Percentiles rank a stretch among this genome's conserved stretches.
Evolutionary conservation across 2,113 vertebrate species (phyloP).

Genomic region (Limanda limanda): DNA sequence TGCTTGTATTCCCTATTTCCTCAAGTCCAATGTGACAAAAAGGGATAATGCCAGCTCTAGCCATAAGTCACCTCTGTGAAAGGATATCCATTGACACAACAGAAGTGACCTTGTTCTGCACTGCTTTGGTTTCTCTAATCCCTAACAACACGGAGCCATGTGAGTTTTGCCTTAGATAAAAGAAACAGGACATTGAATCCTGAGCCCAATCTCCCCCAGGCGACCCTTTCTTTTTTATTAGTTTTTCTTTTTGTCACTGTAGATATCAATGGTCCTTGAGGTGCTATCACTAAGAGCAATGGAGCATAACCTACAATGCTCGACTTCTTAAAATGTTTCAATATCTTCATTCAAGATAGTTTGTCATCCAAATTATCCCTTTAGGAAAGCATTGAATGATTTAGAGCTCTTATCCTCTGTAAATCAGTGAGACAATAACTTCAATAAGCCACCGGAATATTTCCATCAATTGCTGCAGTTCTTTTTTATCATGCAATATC

Average conservation of each 20-base stretch:
- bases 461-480: neutral
- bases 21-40: neutral
- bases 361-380: no score
- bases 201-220: neutral
- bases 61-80: conserved; percentile 1
- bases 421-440: neutral
- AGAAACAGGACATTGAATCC: conserved; percentile 20
- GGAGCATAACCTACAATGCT: no score
- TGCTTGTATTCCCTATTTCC: neutral
- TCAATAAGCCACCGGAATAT: neutral
- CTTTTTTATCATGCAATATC: neutral
- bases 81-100: conserved; percentile 10
- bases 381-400: neutral
- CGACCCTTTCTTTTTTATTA: neutral
- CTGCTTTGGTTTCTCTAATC: conserved; percentile 14
- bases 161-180: conserved; percentile 12
- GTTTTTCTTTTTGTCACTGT: neutral
- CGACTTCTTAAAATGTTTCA: neutral
- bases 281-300: no score
- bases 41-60: neutral
- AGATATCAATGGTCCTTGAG: neutral
- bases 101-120: neutral
- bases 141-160: conserved; percentile 1
- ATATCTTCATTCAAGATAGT: neutral
- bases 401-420: neutral